phyloP scores from a whole-genome alignment of 2,797 vertebrate species.

The Spinibarbus caldwelli region DNA sequence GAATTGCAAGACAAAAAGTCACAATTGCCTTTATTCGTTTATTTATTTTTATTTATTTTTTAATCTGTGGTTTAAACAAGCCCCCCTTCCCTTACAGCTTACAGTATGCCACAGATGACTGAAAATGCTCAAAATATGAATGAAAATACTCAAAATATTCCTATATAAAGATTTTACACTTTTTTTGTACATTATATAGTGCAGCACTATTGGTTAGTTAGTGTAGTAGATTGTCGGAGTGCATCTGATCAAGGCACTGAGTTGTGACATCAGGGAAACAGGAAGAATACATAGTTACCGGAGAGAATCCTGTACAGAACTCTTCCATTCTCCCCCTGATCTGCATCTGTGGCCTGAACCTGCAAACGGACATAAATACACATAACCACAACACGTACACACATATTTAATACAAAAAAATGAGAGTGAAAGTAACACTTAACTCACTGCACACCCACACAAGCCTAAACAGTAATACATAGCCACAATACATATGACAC shows the following conservation, averaged over 20 bases:
- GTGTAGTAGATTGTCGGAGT: neutral
- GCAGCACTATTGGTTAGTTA: neutral
- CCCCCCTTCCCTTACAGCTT: neutral
- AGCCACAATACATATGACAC: neutral
- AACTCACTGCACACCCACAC: neutral
- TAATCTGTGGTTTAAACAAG: no score
- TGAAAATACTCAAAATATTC: neutral
- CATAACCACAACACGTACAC: slow-evolving; percentile 10
- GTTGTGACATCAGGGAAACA: neutral
- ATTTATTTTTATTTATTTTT: neutral
- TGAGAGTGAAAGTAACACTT: slow-evolving; percentile 17
- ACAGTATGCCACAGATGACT: neutral
- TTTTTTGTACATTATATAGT: neutral
- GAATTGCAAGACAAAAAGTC: no score
- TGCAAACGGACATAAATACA: slow-evolving; percentile 65
- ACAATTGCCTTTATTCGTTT: no score
- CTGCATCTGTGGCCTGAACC: slow-evolving; percentile 92
- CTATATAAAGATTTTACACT: no score
- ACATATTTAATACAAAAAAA: neutral
- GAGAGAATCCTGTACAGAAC: slow-evolving; percentile 94
- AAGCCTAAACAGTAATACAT: neutral
- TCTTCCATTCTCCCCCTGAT: slow-evolving; percentile 91
- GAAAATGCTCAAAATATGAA: neutral
- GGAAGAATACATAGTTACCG: slow-evolving; percentile 76
- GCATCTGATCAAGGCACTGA: neutral